phyloP scores from a whole-genome alignment of 35 echinoderm and acorn worm species.

The Lytechinus pictus region DNA sequence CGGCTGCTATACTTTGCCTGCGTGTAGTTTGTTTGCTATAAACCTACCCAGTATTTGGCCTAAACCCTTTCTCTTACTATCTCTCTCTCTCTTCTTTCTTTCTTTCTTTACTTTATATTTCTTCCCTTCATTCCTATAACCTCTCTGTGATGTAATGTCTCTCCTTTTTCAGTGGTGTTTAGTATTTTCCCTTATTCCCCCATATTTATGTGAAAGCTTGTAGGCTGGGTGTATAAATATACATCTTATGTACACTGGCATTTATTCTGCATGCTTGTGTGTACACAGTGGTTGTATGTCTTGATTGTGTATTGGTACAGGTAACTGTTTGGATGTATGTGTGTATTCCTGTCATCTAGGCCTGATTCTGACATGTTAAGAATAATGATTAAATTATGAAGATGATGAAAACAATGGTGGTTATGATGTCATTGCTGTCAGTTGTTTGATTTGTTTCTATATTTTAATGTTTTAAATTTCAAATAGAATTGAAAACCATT shows the following conservation, averaged over 20 bases:
- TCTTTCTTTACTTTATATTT: neutral
- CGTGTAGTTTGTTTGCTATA: conserved; percentile 30
- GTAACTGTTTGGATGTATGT: neutral
- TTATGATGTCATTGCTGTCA: neutral
- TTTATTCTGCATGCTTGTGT: conserved; percentile 34
- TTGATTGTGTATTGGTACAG: neutral
- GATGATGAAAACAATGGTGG: neutral
- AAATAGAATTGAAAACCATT: neutral
- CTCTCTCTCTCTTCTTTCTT: neutral
- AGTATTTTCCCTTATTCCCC: neutral
- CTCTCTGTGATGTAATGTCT: neutral
- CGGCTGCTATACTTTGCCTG: neutral
- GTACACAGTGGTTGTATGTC: neutral
- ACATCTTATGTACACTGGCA: neutral
- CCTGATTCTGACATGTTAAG: neutral
- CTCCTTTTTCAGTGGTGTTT: neutral
- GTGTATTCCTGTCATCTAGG: neutral
- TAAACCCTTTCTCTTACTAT: neutral
- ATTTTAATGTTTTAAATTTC: neutral
- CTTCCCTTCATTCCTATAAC: neutral
- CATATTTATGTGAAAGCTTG: neutral
- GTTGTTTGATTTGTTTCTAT: neutral
- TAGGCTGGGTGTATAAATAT: conserved; percentile 20
- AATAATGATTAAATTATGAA: neutral
- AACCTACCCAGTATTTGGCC: conserved; percentile 3